Evolutionary conservation across 2,797 vertebrate genomes (phyloP).

Genomic region (Trachops cirrhosus): DNA sequence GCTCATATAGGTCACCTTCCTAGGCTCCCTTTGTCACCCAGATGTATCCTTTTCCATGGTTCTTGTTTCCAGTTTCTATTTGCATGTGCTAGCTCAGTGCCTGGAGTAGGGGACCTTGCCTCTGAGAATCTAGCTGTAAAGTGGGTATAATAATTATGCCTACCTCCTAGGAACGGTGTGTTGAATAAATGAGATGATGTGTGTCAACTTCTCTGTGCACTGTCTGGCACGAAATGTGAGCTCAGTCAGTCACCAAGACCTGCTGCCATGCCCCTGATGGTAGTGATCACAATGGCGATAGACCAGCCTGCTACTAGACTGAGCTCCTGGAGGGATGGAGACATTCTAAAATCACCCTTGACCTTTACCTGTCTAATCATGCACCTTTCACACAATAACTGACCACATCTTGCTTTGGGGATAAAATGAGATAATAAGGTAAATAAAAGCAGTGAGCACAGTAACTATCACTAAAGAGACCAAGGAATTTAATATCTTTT

Average conservation of each 20-base stretch:
- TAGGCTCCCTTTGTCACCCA: background rate
- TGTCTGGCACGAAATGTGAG: background rate
- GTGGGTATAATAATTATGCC: background rate
- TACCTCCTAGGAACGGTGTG: background rate
- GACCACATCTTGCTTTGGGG: background rate
- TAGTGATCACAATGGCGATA: accelerated
- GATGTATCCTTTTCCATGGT: too few relatives aligned
- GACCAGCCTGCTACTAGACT: background rate
- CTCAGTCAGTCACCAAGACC: background rate
- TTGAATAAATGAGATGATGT: background rate
- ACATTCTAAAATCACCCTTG: background rate
- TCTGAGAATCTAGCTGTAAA: background rate
- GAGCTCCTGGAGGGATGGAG: background rate
- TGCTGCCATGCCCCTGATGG: background rate
- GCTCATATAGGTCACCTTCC: background rate
- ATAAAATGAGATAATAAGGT: background rate
- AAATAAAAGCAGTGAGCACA: background rate
- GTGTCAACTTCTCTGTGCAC: too few relatives aligned
- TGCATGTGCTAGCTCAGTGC: background rate
- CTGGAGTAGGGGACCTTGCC: background rate
- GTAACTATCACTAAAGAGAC: background rate
- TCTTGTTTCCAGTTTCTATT: background rate
- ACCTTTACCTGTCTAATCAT: background rate
- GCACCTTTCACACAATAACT: background rate
- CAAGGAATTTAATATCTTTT: background rate